Evolutionary conservation across 2,888 invertebrate genomes (phyloP).

Genomic region (Steromphala cineraria): DNA sequence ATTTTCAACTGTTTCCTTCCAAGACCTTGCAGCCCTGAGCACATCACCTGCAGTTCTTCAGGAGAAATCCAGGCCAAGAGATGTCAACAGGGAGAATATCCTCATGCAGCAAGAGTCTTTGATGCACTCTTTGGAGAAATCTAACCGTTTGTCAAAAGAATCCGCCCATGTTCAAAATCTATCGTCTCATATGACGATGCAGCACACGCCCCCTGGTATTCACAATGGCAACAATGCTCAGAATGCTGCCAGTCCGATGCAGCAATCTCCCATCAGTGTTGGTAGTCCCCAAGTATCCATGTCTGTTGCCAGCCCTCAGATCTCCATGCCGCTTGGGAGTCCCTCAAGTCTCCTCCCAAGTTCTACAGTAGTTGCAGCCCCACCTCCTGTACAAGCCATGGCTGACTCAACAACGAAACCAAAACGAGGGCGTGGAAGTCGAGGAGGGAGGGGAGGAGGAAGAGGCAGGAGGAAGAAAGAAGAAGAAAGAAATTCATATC

Average conservation of each 20-base stretch:
- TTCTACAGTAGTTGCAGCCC: conserved; percentile 51
- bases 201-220: conserved; percentile 24
- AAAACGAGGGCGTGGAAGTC: conserved; percentile 48
- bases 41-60: neutral
- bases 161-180: neutral
- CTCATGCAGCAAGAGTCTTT: neutral
- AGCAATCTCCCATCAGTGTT: conserved; percentile 53
- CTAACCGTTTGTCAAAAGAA: conserved; percentile 16
- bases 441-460: neutral
- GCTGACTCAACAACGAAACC: conserved; percentile 72
- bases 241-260: conserved; percentile 51
- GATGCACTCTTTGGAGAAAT: conserved; percentile 1
- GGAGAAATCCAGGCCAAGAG: neutral
- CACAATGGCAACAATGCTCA: conserved; percentile 32
- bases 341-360: conserved; percentile 53
- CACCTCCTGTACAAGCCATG: conserved; percentile 65
- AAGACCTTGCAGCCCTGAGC: conserved; percentile 32
- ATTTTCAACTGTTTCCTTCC: conserved; percentile 36
- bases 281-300: conserved; percentile 47
- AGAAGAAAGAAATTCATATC: neutral
- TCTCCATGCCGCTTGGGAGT: conserved; percentile 50
- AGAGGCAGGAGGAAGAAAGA: conserved; percentile 57
- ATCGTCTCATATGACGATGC: conserved; percentile 22
- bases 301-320: conserved; percentile 49
- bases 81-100: neutral